Conservation (phyloP, 2,888 invertebrate species). For the Hanleya hanleyi region DNA sequence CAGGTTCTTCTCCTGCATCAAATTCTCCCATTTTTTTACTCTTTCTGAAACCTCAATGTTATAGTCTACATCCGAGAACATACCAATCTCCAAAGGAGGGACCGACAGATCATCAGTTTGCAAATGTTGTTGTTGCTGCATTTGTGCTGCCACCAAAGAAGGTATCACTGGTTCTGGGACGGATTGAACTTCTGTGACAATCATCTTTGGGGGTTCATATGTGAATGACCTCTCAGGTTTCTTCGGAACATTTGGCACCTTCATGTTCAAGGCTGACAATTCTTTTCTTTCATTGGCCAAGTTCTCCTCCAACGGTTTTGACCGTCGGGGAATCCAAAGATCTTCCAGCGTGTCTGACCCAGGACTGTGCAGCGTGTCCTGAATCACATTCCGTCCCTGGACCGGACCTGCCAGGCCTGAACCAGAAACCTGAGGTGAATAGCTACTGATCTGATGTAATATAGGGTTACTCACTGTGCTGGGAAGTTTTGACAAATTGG, state of each 20-base stretch:
- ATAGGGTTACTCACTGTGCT: too few relatives aligned
- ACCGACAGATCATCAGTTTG: constrained; percentile 30
- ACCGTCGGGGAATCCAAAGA: background rate
- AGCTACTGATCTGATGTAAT: too few relatives aligned
- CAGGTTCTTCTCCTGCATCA: constrained; percentile 44
- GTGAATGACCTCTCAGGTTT: background rate
- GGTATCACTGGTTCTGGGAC: too few relatives aligned
- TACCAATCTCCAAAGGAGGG: constrained; percentile 49
- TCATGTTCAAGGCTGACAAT: background rate
- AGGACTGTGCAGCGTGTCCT: too few relatives aligned
- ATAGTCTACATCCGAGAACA: constrained; percentile 69
- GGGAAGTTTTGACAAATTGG: too few relatives aligned
- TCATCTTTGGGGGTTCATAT: background rate
- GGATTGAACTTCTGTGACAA: background rate
- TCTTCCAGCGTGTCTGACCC: background rate
- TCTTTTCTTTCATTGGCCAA: background rate
- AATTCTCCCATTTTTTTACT: constrained; percentile 66
- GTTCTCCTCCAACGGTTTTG: too few relatives aligned
- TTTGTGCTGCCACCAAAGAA: too few relatives aligned
- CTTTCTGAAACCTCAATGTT: constrained; percentile 64
- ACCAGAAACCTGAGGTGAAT: too few relatives aligned
- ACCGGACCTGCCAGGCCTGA: too few relatives aligned
- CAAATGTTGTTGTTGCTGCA: too few relatives aligned
- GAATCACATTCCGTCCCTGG: too few relatives aligned
- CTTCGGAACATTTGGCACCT: background rate